These are phyloP conservation scores for Cecropterus lyciades DNA, from an alignment of 1,140 invertebrate genomes.

Conservation along the genomic window DNA sequence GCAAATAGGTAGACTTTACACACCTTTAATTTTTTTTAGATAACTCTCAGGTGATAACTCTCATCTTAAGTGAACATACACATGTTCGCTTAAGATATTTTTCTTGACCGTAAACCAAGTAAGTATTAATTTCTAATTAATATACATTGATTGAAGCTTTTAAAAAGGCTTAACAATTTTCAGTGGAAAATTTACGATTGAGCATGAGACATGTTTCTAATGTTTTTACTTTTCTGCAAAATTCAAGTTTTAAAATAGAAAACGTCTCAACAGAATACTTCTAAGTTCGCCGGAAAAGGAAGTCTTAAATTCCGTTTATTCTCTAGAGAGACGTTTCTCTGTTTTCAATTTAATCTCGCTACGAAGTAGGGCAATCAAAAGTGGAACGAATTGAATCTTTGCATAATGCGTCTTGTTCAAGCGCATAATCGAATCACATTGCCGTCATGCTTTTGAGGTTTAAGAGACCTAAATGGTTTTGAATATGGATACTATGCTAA, in stretches of 20 bases:
- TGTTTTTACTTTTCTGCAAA: background rate
- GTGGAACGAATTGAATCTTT: slow-evolving; percentile 26
- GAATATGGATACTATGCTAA: background rate
- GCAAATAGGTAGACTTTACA: too few relatives aligned
- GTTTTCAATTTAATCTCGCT: slow-evolving; percentile 23
- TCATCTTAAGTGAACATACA: too few relatives aligned
- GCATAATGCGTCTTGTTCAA: slow-evolving; percentile 8
- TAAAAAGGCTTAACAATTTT: too few relatives aligned
- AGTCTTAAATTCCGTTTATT: slow-evolving; percentile 19
- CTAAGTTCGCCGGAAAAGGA: background rate
- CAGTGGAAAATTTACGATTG: too few relatives aligned
- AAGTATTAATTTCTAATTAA: too few relatives aligned
- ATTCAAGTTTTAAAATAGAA: background rate
- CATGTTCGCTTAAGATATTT: too few relatives aligned
- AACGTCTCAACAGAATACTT: background rate
- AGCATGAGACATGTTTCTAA: too few relatives aligned
- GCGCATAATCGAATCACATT: slow-evolving; percentile 4
- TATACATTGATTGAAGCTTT: too few relatives aligned
- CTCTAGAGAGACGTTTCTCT: slow-evolving; percentile 6
- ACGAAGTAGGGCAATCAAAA: slow-evolving; percentile 24
- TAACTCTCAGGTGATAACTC: too few relatives aligned
- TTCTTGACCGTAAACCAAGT: too few relatives aligned
- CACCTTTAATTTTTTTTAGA: too few relatives aligned
- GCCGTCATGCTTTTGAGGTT: background rate
- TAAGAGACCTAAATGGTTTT: background rate